Conservation (phyloP, 2,888 invertebrate species). For the Rhopalosiphum nymphaeae region DNA sequence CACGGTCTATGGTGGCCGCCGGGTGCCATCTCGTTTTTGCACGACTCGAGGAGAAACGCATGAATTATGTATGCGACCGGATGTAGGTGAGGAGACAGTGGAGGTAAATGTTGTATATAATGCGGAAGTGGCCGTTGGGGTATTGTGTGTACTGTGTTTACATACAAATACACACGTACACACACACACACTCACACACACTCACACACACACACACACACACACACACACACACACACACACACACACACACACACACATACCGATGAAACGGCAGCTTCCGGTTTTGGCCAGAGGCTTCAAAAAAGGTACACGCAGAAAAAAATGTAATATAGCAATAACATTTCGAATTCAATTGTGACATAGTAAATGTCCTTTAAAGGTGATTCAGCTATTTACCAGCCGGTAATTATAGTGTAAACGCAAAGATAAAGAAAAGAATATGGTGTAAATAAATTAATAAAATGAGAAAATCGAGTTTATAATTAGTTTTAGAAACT, state of each 20-base stretch:
- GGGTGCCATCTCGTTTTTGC: conserved; percentile 53
- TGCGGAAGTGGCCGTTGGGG: conserved; percentile 44
- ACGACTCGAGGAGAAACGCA: conserved; percentile 42
- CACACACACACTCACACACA: background rate
- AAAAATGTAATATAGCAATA: conserved; percentile 11
- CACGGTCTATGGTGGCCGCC: conserved; percentile 39
- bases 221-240: background rate
- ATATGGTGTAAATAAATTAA: background rate
- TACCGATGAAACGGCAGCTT: conserved; percentile 43
- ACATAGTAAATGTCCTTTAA: background rate
- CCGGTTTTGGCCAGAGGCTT: conserved; percentile 44
- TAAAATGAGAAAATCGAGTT: background rate
- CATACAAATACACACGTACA: background rate
- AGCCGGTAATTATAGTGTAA: background rate
- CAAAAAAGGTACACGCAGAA: background rate
- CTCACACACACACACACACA: background rate
- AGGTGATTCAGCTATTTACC: background rate
- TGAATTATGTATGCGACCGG: conserved; percentile 61
- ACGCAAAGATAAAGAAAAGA: background rate
- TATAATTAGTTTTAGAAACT: background rate
- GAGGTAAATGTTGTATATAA: conserved; percentile 42
- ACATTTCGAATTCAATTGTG: conserved; percentile 22
- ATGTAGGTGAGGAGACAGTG: conserved; percentile 24
- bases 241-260: background rate
- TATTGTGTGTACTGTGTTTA: conserved; percentile 42